Percentiles rank a stretch among this genome's conserved stretches.
phyloP scores from a whole-genome alignment of 2,113 vertebrate genomes.

The Canis aureus region DNA sequence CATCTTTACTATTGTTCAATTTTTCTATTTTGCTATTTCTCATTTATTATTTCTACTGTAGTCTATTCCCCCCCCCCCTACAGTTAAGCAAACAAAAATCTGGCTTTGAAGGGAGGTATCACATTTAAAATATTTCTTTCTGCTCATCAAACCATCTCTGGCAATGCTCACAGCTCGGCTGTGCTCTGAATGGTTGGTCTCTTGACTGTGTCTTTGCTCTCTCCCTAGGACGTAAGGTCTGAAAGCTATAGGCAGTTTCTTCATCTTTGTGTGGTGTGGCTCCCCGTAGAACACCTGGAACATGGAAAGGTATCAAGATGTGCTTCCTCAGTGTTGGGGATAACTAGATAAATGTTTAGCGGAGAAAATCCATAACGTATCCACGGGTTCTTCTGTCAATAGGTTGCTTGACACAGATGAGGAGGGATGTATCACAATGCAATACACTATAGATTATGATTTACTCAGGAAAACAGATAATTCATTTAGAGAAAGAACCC shows the following conservation, averaged over 20 bases:
- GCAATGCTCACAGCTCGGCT: background rate
- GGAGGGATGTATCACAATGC: background rate
- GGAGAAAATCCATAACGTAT: background rate
- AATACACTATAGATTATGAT: background rate
- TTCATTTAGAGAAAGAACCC: background rate
- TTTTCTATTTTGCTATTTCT: background rate
- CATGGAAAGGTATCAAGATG: background rate
- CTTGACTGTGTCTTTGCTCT: background rate
- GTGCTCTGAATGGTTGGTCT: background rate
- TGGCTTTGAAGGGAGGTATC: background rate
- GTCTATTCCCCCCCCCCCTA: rapidly evolving
- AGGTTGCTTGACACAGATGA: background rate
- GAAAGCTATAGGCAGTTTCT: background rate
- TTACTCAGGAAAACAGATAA: background rate
- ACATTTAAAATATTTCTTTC: background rate
- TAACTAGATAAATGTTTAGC: background rate
- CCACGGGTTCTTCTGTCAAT: background rate
- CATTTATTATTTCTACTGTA: background rate
- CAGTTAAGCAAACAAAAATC: background rate
- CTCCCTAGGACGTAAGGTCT: background rate
- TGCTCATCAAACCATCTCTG: background rate
- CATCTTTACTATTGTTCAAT: background rate
- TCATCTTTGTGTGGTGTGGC: background rate
- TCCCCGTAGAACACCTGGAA: background rate
- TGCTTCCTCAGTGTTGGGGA: background rate